These are phyloP conservation scores for Osmoderma eremita DNA, from an alignment of 2,888 invertebrate species.

Conservation along the genomic window DNA sequence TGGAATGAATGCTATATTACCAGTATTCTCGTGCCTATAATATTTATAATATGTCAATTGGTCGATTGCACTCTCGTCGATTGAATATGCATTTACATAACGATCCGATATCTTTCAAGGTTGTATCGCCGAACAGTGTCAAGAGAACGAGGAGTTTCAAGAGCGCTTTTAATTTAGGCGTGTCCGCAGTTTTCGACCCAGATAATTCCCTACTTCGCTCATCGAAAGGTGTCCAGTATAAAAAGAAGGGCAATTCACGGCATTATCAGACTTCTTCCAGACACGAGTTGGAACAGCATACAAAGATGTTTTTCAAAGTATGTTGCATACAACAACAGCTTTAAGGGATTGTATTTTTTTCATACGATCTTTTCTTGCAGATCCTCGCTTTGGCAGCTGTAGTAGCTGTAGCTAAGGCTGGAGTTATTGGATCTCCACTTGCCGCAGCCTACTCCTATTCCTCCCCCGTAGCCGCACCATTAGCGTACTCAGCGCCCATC, in stretches of 20 bases:
- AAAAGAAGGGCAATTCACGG: background rate
- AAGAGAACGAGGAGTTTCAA: constrained; percentile 1
- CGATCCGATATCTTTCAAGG: constrained; percentile 1
- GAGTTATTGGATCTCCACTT: constrained; percentile 44
- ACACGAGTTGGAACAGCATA: background rate
- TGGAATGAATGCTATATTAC: no score
- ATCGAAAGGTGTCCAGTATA: background rate
- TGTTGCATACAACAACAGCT: background rate
- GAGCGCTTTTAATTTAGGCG: constrained; percentile 9
- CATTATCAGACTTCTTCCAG: constrained; percentile 2
- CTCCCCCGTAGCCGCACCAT: constrained; percentile 49
- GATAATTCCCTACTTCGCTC: constrained; percentile 8
- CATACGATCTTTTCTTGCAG: constrained; percentile 19
- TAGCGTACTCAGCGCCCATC: constrained; percentile 46
- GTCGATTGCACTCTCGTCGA: no score
- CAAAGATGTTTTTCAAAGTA: constrained; percentile 23
- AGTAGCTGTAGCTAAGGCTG: constrained; percentile 49
- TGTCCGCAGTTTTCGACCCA: background rate
- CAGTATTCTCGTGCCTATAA: no score
- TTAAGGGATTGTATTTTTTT: background rate
- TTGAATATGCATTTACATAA: constrained; percentile 5
- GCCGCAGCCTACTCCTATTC: constrained; percentile 45
- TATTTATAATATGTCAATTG: no score
- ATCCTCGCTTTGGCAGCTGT: constrained; percentile 59
- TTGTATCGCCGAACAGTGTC: background rate